Conservation (phyloP, 1,140 invertebrate genomes). For the Octopus sinensis region DNA sequence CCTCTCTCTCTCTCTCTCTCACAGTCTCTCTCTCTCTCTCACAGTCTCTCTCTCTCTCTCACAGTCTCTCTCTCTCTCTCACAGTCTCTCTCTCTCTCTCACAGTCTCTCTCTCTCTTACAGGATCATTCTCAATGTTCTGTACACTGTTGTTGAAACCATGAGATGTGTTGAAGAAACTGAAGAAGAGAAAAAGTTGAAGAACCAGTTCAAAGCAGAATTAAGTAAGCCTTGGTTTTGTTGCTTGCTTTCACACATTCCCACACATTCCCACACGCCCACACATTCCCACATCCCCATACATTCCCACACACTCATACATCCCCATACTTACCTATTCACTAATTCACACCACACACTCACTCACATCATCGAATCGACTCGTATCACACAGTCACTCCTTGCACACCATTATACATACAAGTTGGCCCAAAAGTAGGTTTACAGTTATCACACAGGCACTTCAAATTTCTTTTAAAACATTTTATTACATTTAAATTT, state of each 20-base stretch:
- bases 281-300: too few relatives aligned
- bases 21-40: slow-evolving; percentile 14
- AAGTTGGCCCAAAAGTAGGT: too few relatives aligned
- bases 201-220: slow-evolving; percentile 75
- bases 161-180: slow-evolving; percentile 67
- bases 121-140: slow-evolving; percentile 87
- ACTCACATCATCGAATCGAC: too few relatives aligned
- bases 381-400: too few relatives aligned
- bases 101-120: slow-evolving; percentile 21
- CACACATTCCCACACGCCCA: background rate
- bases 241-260: background rate
- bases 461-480: too few relatives aligned
- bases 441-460: too few relatives aligned
- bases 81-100: background rate
- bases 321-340: too few relatives aligned
- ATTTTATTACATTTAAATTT: too few relatives aligned
- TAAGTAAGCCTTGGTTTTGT: slow-evolving; percentile 61
- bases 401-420: too few relatives aligned
- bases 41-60: background rate
- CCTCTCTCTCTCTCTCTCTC: background rate
- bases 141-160: slow-evolving; percentile 89
- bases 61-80: too few relatives aligned
- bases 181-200: slow-evolving; percentile 67
- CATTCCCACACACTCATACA: too few relatives aligned
- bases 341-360: too few relatives aligned